Percentiles rank a stretch among this genome's conserved stretches.
Evolutionary conservation across 2,113 vertebrate genomes (phyloP).

Genomic region (Brienomyrus longianalis): DNA sequence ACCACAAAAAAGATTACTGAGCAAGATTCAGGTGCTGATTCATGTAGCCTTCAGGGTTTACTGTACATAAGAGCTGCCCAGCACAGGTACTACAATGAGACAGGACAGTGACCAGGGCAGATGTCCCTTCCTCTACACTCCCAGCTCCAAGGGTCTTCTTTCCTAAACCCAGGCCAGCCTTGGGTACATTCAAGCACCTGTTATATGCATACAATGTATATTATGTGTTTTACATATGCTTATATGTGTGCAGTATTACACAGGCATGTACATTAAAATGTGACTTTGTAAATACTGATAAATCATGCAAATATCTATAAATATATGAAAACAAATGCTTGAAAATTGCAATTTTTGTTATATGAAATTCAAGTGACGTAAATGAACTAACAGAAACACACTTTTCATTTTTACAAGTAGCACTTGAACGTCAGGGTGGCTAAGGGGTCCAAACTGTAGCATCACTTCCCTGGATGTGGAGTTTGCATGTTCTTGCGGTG

Average conservation of each 20-base stretch:
- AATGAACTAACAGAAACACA: constrained; percentile 30
- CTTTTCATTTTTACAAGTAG: constrained; percentile 40
- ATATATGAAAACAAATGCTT: constrained; percentile 38
- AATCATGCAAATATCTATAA: constrained; percentile 20
- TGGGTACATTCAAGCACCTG: constrained; percentile 18
- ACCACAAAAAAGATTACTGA: neutral
- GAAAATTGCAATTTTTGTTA: constrained; percentile 43
- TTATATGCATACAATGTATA: constrained; percentile 22
- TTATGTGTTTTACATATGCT: constrained; percentile 27
- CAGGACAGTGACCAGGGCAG: neutral
- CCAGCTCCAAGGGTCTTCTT: neutral
- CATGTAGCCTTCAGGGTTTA: neutral
- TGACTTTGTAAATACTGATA: constrained; percentile 26
- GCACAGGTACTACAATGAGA: neutral
- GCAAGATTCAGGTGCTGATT: neutral
- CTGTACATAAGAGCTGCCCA: neutral
- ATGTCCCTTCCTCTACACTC: neutral
- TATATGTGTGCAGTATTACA: constrained; percentile 19
- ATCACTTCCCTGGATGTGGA: neutral
- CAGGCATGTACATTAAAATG: constrained; percentile 19
- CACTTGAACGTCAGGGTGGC: constrained; percentile 12
- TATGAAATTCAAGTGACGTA: constrained; percentile 25
- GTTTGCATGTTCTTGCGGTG: neutral
- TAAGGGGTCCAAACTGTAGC: neutral
- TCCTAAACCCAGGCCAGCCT: neutral